Conservation (phyloP, 2,888 invertebrate genomes). For the Synergus laeviventris region DNA sequence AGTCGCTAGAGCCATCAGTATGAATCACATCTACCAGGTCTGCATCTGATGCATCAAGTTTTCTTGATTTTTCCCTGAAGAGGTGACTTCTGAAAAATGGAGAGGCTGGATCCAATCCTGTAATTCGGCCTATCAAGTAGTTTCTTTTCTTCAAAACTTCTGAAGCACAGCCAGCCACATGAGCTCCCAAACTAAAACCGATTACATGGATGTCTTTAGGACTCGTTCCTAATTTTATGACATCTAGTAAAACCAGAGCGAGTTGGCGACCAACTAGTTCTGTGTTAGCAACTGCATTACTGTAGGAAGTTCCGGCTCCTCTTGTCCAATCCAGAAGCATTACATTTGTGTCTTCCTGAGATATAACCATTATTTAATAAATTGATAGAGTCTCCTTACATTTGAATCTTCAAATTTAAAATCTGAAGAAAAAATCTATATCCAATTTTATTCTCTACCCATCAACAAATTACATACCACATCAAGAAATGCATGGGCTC, state of each 20-base stretch:
- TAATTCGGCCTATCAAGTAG: conserved; percentile 78
- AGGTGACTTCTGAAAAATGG: conserved; percentile 79
- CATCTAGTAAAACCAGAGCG: conserved; percentile 77
- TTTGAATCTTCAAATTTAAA: not conserved
- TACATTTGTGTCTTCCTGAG: conserved; percentile 79
- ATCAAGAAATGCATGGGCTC: conserved; percentile 77
- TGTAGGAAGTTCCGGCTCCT: conserved; percentile 79
- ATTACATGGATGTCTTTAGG: conserved; percentile 77
- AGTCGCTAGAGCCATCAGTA: conserved; percentile 80
- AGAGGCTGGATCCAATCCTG: conserved; percentile 80
- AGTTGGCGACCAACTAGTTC: conserved; percentile 80
- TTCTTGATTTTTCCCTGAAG: conserved; percentile 78
- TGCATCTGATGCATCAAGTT: conserved; percentile 81
- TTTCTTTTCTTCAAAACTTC: conserved; percentile 76
- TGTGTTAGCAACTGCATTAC: conserved; percentile 79
- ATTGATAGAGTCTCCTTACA: too few species aligned
- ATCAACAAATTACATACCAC: conserved; percentile 71
- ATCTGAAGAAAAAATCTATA: not conserved
- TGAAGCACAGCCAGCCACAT: conserved; percentile 80
- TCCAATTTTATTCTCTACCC: too few species aligned
- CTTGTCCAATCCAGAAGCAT: conserved; percentile 79
- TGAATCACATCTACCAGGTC: conserved; percentile 83
- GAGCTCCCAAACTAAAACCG: conserved; percentile 81
- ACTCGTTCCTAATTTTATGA: conserved; percentile 76
- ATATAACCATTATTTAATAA: not conserved